Percentiles rank a stretch among this genome's conserved stretches.
Conservation (phyloP, 2,113 vertebrate species). For the Labrus mixtus region DNA sequence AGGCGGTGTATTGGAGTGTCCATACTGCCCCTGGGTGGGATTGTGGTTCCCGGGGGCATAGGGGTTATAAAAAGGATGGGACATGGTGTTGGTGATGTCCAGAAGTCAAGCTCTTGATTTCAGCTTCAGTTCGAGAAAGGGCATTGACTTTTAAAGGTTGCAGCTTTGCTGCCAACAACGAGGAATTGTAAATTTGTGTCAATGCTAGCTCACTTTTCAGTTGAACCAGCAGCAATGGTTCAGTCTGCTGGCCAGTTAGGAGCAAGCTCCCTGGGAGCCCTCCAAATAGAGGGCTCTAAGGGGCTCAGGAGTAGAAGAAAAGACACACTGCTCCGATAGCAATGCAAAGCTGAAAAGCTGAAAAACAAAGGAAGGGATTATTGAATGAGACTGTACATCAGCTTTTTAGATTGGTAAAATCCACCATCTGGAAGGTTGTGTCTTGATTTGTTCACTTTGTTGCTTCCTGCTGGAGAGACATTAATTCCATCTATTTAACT, state of each 20-base stretch:
- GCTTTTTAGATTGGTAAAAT: slow-evolving; percentile 26
- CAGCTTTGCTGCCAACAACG: slow-evolving; percentile 9
- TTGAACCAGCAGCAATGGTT: slow-evolving; percentile 86
- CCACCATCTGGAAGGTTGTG: not conserved
- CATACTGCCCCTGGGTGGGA: slow-evolving; percentile 65
- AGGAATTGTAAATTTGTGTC: slow-evolving; percentile 78
- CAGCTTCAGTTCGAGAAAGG: slow-evolving; percentile 68
- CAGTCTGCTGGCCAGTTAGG: slow-evolving; percentile 87
- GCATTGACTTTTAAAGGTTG: not conserved
- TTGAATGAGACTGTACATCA: slow-evolving; percentile 54
- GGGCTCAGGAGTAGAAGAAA: slow-evolving; percentile 87
- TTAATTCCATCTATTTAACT: too few relatives aligned
- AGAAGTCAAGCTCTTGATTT: slow-evolving; percentile 86
- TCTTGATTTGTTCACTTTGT: not conserved
- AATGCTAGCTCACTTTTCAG: slow-evolving; percentile 86
- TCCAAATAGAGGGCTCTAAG: slow-evolving; percentile 58
- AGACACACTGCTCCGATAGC: slow-evolving; percentile 9
- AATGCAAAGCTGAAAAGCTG: too few relatives aligned
- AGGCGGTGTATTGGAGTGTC: slow-evolving; percentile 74
- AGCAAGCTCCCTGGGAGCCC: slow-evolving; percentile 80
- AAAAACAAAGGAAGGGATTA: slow-evolving; percentile 77
- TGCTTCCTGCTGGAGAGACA: too few relatives aligned
- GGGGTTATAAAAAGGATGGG: slow-evolving; percentile 87
- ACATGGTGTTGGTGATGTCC: slow-evolving; percentile 91
- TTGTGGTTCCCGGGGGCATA: slow-evolving; percentile 85